Conservation (phyloP, 2,113 vertebrate genomes). For the Tyrannus savana region DNA sequence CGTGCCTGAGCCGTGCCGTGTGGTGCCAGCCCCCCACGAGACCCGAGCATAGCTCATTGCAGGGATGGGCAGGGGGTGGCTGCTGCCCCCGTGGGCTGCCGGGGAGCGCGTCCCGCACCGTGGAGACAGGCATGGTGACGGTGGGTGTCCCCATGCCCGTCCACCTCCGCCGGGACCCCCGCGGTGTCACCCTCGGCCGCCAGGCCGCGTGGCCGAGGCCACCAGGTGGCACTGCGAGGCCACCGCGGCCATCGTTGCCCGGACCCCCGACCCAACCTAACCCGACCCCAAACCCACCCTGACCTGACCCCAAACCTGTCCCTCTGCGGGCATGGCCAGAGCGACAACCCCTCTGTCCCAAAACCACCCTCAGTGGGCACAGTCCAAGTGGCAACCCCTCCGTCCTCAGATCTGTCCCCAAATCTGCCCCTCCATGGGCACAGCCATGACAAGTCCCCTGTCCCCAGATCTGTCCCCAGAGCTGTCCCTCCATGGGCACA, state of each 20-base stretch:
- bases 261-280: neutral
- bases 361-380: neutral
- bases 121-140: neutral
- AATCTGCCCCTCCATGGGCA: neutral
- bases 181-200: neutral
- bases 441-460: neutral
- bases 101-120: rapidly evolving
- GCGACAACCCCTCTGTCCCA: neutral
- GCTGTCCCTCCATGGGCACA: too few relatives aligned
- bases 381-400: neutral
- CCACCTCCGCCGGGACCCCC: too few relatives aligned
- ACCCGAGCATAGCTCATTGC: neutral
- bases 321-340: rapidly evolving
- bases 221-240: conserved; percentile 1
- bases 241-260: neutral
- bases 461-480: neutral
- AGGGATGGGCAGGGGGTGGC: neutral
- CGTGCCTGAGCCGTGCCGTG: rapidly evolving
- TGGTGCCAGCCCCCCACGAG: neutral
- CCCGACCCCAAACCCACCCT: neutral
- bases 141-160: too few relatives aligned
- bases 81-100: rapidly evolving
- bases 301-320: neutral
- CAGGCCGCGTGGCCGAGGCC: neutral
- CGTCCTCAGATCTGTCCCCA: neutral